A percentile compares a stretch with the other conserved stretches of the same genome.
Conservation (phyloP, 2,797 vertebrate genomes). For the Sebastes baramenuke region DNA sequence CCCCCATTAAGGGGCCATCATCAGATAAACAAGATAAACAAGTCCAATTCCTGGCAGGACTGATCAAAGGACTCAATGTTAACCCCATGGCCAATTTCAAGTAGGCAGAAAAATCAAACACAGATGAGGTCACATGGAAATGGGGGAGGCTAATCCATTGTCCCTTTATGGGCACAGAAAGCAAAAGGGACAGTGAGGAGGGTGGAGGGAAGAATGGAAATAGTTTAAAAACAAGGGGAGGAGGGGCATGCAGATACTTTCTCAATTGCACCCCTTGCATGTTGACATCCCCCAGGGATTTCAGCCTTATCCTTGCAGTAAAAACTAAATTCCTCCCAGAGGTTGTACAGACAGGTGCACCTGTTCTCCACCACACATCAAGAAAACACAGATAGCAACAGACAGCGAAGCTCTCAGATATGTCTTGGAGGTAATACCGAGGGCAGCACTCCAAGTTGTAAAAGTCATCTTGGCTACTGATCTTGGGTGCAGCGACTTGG, state of each 20-base stretch:
- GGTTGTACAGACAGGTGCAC: conserved; percentile 36
- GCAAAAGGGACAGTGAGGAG: conserved; percentile 49
- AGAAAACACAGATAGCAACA: background rate
- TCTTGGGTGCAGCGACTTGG: conserved; percentile 19
- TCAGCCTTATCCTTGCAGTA: background rate
- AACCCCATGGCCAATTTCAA: conserved; percentile 80
- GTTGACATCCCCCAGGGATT: background rate
- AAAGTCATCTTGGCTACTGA: conserved; percentile 28
- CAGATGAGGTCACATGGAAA: conserved; percentile 80
- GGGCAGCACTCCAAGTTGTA: conserved; percentile 21
- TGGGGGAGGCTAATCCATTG: conserved; percentile 49
- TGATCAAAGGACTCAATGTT: conserved; percentile 81
- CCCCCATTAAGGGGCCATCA: conserved; percentile 79
- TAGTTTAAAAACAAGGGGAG: conserved; percentile 5
- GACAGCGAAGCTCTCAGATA: background rate
- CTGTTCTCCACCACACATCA: conserved; percentile 26
- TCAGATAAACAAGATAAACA: conserved; percentile 86
- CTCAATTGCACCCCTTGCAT: conserved; percentile 1
- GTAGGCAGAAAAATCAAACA: conserved; percentile 79
- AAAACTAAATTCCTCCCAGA: conserved; percentile 10
- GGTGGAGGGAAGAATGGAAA: conserved; percentile 25
- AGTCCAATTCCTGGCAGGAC: conserved; percentile 80
- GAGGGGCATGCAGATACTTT: background rate
- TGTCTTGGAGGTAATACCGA: conserved; percentile 7
- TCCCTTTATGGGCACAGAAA: conserved; percentile 64